A percentile compares a stretch with the other conserved stretches of the same genome.
Evolutionary conservation across 2,113 vertebrate species (phyloP).

Genomic region (Pipra filicauda): DNA sequence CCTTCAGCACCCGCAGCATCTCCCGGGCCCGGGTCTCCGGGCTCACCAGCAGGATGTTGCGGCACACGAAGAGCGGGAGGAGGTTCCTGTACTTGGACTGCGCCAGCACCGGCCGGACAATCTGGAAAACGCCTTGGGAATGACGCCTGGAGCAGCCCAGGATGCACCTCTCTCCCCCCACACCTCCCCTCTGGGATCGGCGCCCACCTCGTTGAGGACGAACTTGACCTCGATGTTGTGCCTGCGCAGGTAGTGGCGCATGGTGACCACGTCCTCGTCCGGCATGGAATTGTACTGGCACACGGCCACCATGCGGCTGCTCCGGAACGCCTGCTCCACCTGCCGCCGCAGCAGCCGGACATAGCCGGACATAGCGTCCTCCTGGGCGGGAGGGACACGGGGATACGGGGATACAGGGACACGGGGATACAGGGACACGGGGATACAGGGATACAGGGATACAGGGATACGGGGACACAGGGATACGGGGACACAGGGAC

Average conservation of each 20-base stretch:
- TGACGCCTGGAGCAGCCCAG: background rate
- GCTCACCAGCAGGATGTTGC: conserved; percentile 85
- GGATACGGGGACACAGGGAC: too few relatives aligned
- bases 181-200: background rate
- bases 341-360: conserved; percentile 69
- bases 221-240: conserved; percentile 80
- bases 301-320: conserved; percentile 84
- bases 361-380: conserved; percentile 38
- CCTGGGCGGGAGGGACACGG: conserved; percentile 51
- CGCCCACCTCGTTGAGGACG: conserved; percentile 84
- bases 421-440: too few relatives aligned
- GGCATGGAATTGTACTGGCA: conserved; percentile 81
- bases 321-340: conserved; percentile 70
- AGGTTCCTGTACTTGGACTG: conserved; percentile 79
- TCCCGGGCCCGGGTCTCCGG: conserved; percentile 82
- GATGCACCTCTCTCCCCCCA: background rate
- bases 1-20: conserved; percentile 80
- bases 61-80: conserved; percentile 83
- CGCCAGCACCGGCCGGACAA: conserved; percentile 75
- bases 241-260: conserved; percentile 78
- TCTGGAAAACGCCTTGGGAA: conserved; percentile 50
- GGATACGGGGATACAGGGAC: fast-evolving
- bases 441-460: too few relatives aligned
- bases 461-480: too few relatives aligned
- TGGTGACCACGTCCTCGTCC: conserved; percentile 72